Evolutionary conservation across 2,888 invertebrate genomes (phyloP).

Genomic region (Auanema freiburgensis): DNA sequence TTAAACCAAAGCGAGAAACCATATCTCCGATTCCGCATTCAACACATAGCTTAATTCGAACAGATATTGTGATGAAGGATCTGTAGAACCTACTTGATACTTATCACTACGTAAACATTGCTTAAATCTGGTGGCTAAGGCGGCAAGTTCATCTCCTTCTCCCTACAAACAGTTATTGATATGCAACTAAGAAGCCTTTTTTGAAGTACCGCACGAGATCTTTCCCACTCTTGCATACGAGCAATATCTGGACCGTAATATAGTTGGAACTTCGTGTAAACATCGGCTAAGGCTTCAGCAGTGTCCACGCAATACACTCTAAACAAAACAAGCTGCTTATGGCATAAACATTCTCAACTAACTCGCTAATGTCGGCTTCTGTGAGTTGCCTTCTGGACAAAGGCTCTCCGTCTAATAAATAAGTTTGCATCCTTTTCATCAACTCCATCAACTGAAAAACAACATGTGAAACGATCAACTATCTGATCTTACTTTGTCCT

Average conservation of each 20-base stretch:
- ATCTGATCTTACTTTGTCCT: constrained; percentile 22
- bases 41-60: constrained; percentile 40
- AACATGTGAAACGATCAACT: not conserved
- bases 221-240: constrained; percentile 64
- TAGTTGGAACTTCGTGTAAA: constrained; percentile 80
- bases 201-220: constrained; percentile 4
- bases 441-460: constrained; percentile 75
- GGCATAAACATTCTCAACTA: constrained; percentile 11
- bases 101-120: constrained; percentile 84
- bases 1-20: constrained; percentile 82
- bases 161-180: not conserved
- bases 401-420: constrained; percentile 73
- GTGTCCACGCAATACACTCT: constrained; percentile 78
- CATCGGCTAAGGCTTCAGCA: constrained; percentile 87
- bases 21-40: constrained; percentile 54
- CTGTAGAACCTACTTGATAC: constrained; percentile 68
- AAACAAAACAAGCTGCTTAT: constrained; percentile 8
- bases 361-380: constrained; percentile 43
- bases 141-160: constrained; percentile 1
- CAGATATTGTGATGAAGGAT: not conserved
- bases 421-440: constrained; percentile 88
- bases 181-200: not conserved
- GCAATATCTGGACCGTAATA: constrained; percentile 78
- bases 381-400: constrained; percentile 26
- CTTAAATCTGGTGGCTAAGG: constrained; percentile 70